Conservation (phyloP, 2,797 vertebrate species). For the Gouania willdenowi region DNA sequence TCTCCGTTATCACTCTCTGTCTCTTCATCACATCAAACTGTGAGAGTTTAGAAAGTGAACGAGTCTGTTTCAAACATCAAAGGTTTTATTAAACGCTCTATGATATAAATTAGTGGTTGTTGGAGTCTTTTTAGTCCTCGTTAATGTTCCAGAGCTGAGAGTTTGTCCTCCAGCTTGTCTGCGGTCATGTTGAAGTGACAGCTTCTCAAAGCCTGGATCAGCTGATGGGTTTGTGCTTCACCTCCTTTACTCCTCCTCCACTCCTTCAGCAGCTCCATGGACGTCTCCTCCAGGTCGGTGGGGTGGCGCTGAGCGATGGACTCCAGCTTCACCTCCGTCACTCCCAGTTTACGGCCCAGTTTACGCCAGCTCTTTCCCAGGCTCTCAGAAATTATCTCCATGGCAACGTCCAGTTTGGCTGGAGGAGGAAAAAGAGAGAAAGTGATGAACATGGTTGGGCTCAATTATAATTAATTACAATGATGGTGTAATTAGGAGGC, state of each 20-base stretch:
- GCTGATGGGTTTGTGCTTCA: conserved; percentile 46
- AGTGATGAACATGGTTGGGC: too few relatives aligned
- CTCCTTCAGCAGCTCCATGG: conserved; percentile 68
- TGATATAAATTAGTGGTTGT: too few relatives aligned
- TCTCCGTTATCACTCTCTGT: too few relatives aligned
- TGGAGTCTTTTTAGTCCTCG: too few relatives aligned
- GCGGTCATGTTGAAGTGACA: conserved; percentile 79
- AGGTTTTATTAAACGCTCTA: too few relatives aligned
- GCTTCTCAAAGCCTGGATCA: conserved; percentile 73
- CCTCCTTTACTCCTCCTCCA: conserved; percentile 71
- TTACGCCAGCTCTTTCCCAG: conserved; percentile 77
- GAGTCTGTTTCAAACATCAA: too few relatives aligned
- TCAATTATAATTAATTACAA: too few relatives aligned
- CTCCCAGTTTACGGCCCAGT: conserved; percentile 72
- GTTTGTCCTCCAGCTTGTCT: conserved; percentile 65
- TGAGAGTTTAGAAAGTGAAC: too few relatives aligned
- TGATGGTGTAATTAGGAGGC: too few relatives aligned
- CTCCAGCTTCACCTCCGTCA: conserved; percentile 73
- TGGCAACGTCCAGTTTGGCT: conserved; percentile 70
- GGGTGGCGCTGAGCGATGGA: conserved; percentile 64
- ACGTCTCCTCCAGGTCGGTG: conserved; percentile 64
- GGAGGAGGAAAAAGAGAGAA: neutral
- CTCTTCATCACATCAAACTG: too few relatives aligned
- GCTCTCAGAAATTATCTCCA: conserved; percentile 56
- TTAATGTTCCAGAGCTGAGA: neutral